A percentile compares a stretch with the other conserved stretches of the same genome.
Conservation (phyloP, 2,113 vertebrate species). For the Todiramphus saurophagus region DNA sequence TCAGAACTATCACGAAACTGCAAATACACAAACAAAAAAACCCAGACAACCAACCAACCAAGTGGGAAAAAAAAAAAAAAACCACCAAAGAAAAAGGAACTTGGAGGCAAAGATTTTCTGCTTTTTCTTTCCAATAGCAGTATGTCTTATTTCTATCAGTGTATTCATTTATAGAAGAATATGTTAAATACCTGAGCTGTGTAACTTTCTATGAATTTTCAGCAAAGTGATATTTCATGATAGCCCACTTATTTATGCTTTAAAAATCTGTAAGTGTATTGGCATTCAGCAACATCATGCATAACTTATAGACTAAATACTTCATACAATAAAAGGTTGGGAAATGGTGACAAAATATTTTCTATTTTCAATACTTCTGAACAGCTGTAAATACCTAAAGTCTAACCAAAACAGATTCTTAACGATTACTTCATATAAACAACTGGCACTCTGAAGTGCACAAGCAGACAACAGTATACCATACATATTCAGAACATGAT, state of each 20-base stretch:
- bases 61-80: neutral
- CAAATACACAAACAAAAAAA: neutral
- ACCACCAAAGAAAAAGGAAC: neutral
- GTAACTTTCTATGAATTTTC: neutral
- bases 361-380: neutral
- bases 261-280: neutral
- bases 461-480: neutral
- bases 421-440: neutral
- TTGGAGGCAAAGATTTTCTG: neutral
- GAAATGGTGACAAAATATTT: neutral
- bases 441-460: neutral
- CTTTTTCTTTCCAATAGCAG: neutral
- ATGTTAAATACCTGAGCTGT: neutral
- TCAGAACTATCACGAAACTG: neutral
- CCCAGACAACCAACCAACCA: too few species aligned
- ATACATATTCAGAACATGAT: neutral
- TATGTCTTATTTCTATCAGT: neutral
- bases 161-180: neutral
- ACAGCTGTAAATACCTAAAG: neutral
- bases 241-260: neutral
- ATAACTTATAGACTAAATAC: neutral
- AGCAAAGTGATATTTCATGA: neutral
- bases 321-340: neutral
- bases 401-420: neutral
- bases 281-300: neutral